Base-by-base conservation (phyloP, 2,113 vertebrate genomes). In the Excalfactoria chinensis region DNA sequence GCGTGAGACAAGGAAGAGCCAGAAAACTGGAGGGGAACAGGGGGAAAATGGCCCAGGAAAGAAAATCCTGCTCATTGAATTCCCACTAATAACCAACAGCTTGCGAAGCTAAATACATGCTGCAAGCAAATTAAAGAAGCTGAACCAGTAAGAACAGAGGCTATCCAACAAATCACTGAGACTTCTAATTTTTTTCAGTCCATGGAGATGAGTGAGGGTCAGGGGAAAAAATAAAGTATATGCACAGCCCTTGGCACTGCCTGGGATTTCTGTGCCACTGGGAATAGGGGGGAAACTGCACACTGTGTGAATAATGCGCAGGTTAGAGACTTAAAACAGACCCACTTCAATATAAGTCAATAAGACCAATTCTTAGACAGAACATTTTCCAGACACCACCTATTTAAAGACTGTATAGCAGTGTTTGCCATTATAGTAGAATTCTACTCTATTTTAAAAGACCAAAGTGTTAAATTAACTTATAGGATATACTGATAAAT, bases 101-200 rank as follows among this genome's bases (percentile, higher is more conserved):
- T 82, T 2, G 13, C 20, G 1, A 89, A 82, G 53, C 49, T 58
- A 41, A 90, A 79, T 53, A 46, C 25, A 58, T 13, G 55, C 6
- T 51, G 58, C 11, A 70, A 85, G 23, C 32, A 80, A 91, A 86
- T 80, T 46, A 51, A 60, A 30, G 70, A 63, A 86, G 70, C 22
- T 74, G 62, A 92, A 78, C 26, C 0, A 1, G 0, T 76, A 89
- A 86, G 25, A 81, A 40, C 53, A 90, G 35, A 93, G 32, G 40
- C 40, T 79, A 74, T 49, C 46, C 63, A 83, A 74, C 11, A 80
- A 84, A 91, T 76, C 72, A 76, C 18, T n/a, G 72, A 87, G 32
- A 51, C 1, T 2, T 12, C 0, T 91, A 49, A 32, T 73, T 95
- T 72, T 72, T 66, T 72, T 73, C 26, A 63, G 49, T 87, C 41